A percentile compares a stretch with the other conserved stretches of the same genome.
Conservation (phyloP, 2,113 vertebrate genomes). For the Hystrix brachyura region DNA sequence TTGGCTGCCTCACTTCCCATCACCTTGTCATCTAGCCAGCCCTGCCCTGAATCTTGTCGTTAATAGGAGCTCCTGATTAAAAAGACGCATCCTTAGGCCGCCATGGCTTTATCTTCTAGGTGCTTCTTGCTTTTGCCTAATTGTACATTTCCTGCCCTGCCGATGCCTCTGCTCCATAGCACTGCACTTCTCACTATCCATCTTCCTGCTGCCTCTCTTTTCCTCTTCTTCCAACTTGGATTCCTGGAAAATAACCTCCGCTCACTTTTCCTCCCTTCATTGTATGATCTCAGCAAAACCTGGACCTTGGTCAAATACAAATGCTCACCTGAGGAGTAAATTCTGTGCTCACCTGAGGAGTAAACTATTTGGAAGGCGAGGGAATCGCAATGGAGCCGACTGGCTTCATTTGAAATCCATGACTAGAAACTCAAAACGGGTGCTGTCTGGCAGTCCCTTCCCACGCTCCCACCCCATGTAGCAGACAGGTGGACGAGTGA, state of each 20-base stretch:
- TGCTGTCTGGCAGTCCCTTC: not conserved
- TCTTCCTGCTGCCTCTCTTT: not conserved
- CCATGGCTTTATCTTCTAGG: not conserved
- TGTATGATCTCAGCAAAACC: not conserved
- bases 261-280: not conserved
- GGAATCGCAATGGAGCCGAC: not conserved
- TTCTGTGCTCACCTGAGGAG: not conserved
- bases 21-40: not conserved
- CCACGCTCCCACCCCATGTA: not conserved
- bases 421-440: not conserved
- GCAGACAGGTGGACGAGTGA: not conserved
- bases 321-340: not conserved
- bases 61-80: not conserved
- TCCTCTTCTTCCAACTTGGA: not conserved
- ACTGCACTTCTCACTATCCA: not conserved
- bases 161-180: not conserved
- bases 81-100: not conserved
- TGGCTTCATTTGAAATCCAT: not conserved
- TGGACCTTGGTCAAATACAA: not conserved
- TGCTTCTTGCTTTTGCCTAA: not conserved
- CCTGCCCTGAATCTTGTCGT: not conserved
- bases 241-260: not conserved
- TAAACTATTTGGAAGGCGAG: not conserved
- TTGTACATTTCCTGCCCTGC: not conserved
- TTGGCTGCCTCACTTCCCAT: not conserved